Conservation (phyloP, 2,888 invertebrate species). For the Nemotelus nigrinus region DNA sequence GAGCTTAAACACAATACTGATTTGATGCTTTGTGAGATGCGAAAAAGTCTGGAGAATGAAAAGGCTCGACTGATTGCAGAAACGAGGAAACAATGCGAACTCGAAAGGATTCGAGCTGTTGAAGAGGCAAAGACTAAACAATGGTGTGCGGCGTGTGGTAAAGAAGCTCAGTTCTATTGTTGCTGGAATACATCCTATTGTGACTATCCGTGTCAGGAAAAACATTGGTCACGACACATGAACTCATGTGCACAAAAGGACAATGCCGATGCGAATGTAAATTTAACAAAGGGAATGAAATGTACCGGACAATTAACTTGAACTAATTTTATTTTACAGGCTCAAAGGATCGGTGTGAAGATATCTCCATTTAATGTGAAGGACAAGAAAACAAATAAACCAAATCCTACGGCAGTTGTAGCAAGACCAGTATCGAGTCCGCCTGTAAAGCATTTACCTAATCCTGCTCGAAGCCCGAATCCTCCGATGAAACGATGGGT, state of each 20-base stretch:
- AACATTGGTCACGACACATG: constrained; percentile 84
- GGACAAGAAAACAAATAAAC: constrained; percentile 43
- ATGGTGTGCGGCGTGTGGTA: constrained; percentile 90
- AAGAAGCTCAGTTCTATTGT: constrained; percentile 91
- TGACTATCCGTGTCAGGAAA: constrained; percentile 86
- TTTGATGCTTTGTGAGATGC: constrained; percentile 74
- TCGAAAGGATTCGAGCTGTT: constrained; percentile 76
- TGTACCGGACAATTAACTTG: not conserved
- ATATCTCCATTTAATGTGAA: constrained; percentile 41
- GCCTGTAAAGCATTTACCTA: not conserved
- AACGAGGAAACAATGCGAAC: constrained; percentile 72
- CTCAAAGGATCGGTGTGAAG: constrained; percentile 49
- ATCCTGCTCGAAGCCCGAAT: constrained; percentile 47
- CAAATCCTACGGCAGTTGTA: not conserved
- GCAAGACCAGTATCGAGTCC: too few species aligned
- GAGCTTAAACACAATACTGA: constrained; percentile 76
- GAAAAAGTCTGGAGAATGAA: constrained; percentile 76
- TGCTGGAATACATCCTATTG: constrained; percentile 98
- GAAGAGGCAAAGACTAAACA: constrained; percentile 84
- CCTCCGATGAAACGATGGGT: constrained; percentile 57
- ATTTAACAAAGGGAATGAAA: not conserved
- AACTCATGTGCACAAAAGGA: constrained; percentile 57
- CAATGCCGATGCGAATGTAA: constrained; percentile 48
- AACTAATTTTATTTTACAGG: constrained; percentile 9
- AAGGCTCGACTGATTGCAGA: constrained; percentile 73